A percentile compares a stretch with the other conserved stretches of the same genome.
Conservation (phyloP, 2,797 vertebrate species). For the Phalloptychus januarius region DNA sequence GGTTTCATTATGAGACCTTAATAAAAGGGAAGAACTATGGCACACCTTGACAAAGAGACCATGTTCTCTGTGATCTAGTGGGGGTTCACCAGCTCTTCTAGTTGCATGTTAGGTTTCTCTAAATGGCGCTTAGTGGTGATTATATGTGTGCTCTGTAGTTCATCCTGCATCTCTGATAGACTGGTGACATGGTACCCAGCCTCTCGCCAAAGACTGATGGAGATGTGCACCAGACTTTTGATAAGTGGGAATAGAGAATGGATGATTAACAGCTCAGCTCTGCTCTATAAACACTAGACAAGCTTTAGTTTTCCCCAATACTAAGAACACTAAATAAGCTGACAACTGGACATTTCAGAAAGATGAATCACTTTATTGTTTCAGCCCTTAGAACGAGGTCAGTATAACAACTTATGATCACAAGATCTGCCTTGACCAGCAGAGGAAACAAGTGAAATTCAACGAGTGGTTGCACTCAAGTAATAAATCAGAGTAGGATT, state of each 20-base stretch:
- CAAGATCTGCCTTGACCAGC: constrained; percentile 24
- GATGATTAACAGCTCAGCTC: background rate
- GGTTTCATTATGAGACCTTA: background rate
- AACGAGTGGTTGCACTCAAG: background rate
- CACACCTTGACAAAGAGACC: background rate
- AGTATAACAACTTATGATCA: constrained; percentile 8
- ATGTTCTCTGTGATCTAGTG: background rate
- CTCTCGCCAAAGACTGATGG: background rate
- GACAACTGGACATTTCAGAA: constrained; percentile 5
- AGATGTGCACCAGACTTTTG: background rate
- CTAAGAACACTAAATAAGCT: background rate
- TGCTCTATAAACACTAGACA: background rate
- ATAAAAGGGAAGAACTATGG: background rate
- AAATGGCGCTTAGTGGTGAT: background rate
- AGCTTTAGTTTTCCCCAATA: constrained; percentile 3
- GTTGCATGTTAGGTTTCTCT: background rate
- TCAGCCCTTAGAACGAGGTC: constrained; percentile 4
- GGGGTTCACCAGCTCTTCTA: background rate
- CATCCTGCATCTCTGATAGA: background rate
- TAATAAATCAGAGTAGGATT: constrained; percentile 9
- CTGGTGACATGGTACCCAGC: background rate
- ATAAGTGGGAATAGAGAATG: background rate
- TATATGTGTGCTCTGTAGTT: background rate
- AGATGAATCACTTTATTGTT: constrained; percentile 59
- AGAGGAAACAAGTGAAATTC: constrained; percentile 22